Base-by-base conservation (phyloP, 2,888 invertebrate genomes). In the Agonopterix subpropinquella region DNA sequence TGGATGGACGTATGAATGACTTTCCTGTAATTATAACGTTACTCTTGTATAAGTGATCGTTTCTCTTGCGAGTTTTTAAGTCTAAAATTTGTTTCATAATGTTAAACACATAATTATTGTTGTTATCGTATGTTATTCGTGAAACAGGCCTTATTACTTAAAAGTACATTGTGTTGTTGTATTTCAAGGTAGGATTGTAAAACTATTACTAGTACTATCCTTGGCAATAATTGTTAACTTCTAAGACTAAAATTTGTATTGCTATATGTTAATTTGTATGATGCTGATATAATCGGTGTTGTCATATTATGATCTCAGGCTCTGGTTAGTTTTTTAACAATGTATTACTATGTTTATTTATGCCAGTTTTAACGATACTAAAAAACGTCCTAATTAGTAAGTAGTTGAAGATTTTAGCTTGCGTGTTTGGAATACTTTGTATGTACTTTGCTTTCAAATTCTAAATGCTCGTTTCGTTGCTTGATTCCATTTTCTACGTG, bases 271-370 rank as follows among this genome's bases (percentile, higher is more conserved):
- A 46, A 54, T 56, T 52, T 53, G 51, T 55, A 45, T 53, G 56
- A 53, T 59, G 54, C 68, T 67, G 70, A 73, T 74, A 56, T 61
- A 60, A 73, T 74, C 69, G 58, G 71, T 62, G 51, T 59, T 60
- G 56, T 62, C 54, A 57, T 63, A 57, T 57, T 61, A 67, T 75
- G 77, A 77, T 77, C 76, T 77, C 75, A 76, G 59, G 59, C 64
- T 61, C 55, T 55, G 45, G 56, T 47, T 53, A 50, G 56, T 48
- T 41, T 47, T 54, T 42, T 49, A 49, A 46, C 53, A 45, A 50
- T 48, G 50, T 47, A 49, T 51, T 53, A 15, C 42, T 48, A 8
- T 43, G 41, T 15, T 28, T 47, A 43, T 39, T 43, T 43, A 43
- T 43, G 11, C 15, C 15, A 18, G 3, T 28, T 28, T 28, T 28